These are phyloP conservation scores for Onychostoma macrolepis DNA, from an alignment of 2,113 vertebrate genomes.

Conservation along the genomic window DNA sequence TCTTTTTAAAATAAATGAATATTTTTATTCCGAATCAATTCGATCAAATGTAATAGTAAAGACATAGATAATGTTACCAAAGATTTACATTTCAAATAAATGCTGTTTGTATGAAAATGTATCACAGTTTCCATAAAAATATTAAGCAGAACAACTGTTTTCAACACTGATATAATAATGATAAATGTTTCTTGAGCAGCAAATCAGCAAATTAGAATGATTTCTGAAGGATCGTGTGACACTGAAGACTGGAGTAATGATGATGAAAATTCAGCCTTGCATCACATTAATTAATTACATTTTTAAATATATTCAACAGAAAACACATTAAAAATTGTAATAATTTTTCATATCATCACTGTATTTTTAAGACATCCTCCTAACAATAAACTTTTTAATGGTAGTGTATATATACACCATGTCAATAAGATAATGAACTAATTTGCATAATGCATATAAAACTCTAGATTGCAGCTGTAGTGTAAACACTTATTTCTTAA, in stretches of 20 bases:
- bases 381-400: background rate
- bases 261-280: too few relatives aligned
- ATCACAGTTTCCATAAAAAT: background rate
- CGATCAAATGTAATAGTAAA: too few relatives aligned
- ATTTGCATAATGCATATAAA: background rate
- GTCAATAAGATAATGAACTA: background rate
- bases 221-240: constrained; percentile 1
- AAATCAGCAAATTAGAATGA: background rate
- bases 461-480: background rate
- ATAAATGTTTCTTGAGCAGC: background rate
- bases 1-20: too few relatives aligned
- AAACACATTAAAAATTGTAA: too few relatives aligned
- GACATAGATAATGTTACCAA: too few relatives aligned
- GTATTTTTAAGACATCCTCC: background rate
- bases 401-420: background rate
- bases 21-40: too few relatives aligned
- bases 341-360: too few relatives aligned
- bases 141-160: too few relatives aligned
- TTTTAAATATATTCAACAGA: background rate
- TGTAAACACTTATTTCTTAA: background rate
- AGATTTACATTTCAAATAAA: too few relatives aligned
- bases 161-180: background rate
- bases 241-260: background rate
- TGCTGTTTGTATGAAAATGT: too few relatives aligned
- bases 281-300: background rate